These are phyloP conservation scores for Theonella swinhoei DNA, from an alignment of 37 sponge, comb jelly and placozoan species.

Conservation along the genomic window DNA sequence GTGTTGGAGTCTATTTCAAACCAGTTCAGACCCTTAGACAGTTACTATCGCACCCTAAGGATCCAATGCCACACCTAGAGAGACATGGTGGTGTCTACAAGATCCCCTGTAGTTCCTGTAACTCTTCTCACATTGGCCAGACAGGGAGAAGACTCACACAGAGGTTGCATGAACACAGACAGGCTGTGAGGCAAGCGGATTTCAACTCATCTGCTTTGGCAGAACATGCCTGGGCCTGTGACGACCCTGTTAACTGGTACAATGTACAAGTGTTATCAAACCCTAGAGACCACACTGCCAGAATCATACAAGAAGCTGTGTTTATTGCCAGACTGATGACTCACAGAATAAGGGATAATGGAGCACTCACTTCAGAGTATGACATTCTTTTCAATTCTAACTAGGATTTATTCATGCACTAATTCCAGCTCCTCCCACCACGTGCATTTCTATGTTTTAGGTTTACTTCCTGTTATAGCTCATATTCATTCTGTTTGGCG, in stretches of 20 bases:
- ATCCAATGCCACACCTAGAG: background rate
- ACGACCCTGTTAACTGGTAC: background rate
- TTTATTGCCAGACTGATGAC: background rate
- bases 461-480: no score
- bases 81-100: background rate
- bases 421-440: no score
- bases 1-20: background rate
- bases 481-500: no score
- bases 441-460: no score
- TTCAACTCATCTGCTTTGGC: background rate
- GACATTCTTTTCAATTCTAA: background rate
- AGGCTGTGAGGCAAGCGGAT: background rate
- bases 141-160: background rate
- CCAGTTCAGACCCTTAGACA: background rate
- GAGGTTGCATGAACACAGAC: background rate
- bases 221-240: background rate
- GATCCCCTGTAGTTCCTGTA: background rate
- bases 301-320: background rate
- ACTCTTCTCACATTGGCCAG: background rate
- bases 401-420: background rate
- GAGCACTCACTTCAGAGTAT: background rate
- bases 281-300: background rate
- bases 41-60: conserved; percentile 6
- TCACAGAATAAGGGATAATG: background rate
- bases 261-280: background rate